Base-by-base conservation (phyloP, 2,888 invertebrate genomes). In the Allygus modestus region DNA sequence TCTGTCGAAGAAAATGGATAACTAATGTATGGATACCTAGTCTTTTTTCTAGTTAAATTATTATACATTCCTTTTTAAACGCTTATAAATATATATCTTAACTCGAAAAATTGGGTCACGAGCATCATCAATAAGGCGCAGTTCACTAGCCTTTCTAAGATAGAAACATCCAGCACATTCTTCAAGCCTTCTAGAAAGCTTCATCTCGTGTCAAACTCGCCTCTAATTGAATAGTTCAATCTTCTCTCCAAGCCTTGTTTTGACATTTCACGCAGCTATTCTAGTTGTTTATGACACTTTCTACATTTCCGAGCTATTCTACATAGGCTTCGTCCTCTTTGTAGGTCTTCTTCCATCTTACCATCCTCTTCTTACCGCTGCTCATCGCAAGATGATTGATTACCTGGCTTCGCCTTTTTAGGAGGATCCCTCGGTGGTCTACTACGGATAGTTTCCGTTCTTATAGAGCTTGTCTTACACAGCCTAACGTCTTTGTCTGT, bases 171-270 rank as follows among this genome's bases (percentile, higher is more conserved):
- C 65, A 17, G 26, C 65, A 31, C 65, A 65, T 65, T 65, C 65
- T 28, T 15, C 65, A 65, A 65, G 65, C 28, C 11, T 11, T 37
- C 54, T 20, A 65, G 65, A 65, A 65, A 65, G 65, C 65, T 26
- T 58, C 58, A 9, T 23, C 23, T n/a, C 65, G 15, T 1, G 58
- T 58, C 58, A 58, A 58, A 58, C 58, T 58, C 33, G 75, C 33
- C 58, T 81, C 43, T 81, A 81, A 81, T 81, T 81, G 81, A 81
- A 77, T 77, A 77, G 51, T 77, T 51, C 51, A 75, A 46, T 41
- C 79, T 79, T 81, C 37, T 43, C 54, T 17, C 51, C 20, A 26
- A 46, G 51, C 31, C 46, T 77, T 46, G 51, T 51, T 46, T 79
- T 79, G 79, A 51, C 54, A 71, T 71, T 71, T 71, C 71, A 71